Evolutionary conservation across 2,113 vertebrate species (phyloP).

Genomic region (Anarrhichthys ocellatus): DNA sequence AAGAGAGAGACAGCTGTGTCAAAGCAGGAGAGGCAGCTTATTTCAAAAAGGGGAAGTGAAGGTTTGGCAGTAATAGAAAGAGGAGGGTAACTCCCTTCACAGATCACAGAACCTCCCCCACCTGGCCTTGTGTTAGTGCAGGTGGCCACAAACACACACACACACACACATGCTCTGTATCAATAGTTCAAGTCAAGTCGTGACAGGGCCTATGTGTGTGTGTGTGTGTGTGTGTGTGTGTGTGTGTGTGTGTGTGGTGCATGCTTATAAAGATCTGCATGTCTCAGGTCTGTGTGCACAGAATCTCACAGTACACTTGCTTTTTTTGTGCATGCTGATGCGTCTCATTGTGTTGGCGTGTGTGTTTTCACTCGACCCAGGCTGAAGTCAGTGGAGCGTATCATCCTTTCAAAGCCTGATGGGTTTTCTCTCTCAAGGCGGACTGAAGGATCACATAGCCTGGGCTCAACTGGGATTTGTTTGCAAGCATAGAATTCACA

Average conservation of each 20-base stretch:
- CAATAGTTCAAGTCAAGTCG: conserved; percentile 46
- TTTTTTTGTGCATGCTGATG: neutral
- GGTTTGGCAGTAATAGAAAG: conserved; percentile 32
- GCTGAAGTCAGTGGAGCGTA: neutral
- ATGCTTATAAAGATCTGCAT: neutral
- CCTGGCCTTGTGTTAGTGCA: conserved; percentile 66
- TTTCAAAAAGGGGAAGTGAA: conserved; percentile 45
- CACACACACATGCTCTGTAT: conserved; percentile 42
- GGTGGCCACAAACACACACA: conserved; percentile 46
- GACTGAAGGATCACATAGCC: neutral
- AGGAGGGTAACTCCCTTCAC: conserved; percentile 16
- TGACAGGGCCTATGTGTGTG: neutral
- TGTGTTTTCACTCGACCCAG: neutral
- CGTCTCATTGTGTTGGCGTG: neutral
- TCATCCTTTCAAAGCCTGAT: conserved; percentile 31
- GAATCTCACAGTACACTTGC: neutral
- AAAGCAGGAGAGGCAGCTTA: neutral
- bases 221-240: conserved; percentile 22
- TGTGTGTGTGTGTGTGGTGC: conserved; percentile 16
- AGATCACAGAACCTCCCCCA: conserved; percentile 34
- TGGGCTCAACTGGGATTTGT: conserved; percentile 7
- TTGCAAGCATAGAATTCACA: conserved; percentile 7
- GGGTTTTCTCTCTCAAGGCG: conserved; percentile 1
- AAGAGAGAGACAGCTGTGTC: neutral
- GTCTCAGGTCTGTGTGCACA: neutral